Percentiles rank a stretch among this genome's conserved stretches.
Evolutionary conservation across 2,888 invertebrate genomes (phyloP).

Genomic region (Toxonevra muliebris): DNA sequence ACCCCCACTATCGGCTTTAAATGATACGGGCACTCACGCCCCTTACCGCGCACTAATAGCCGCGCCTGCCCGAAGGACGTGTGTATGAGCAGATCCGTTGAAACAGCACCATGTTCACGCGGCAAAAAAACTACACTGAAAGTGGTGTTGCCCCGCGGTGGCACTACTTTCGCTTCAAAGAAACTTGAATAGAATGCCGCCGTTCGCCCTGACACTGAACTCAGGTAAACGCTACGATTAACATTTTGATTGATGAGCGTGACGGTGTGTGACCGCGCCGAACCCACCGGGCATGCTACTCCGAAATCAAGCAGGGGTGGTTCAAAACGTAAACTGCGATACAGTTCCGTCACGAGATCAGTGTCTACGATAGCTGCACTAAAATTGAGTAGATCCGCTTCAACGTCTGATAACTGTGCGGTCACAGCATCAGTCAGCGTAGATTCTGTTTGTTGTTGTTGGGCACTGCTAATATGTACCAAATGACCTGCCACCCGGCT

Average conservation of each 20-base stretch:
- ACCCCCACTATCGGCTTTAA: conserved; percentile 90
- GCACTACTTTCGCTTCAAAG: conserved; percentile 94
- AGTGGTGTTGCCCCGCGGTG: conserved; percentile 90
- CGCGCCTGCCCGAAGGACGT: conserved; percentile 92
- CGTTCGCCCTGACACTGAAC: conserved; percentile 93
- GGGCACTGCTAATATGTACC: too few relatives aligned
- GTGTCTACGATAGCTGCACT: background rate
- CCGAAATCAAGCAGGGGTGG: conserved; percentile 69
- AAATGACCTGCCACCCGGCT: too few relatives aligned
- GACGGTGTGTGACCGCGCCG: conserved; percentile 86
- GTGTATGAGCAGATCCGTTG: conserved; percentile 90
- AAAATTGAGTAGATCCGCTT: too few relatives aligned
- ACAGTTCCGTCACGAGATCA: conserved; percentile 10
- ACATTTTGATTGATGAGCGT: conserved; percentile 86
- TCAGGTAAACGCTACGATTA: conserved; percentile 88
- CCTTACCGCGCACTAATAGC: conserved; percentile 85
- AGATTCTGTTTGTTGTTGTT: too few relatives aligned
- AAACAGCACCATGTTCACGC: conserved; percentile 85
- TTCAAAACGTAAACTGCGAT: conserved; percentile 60
- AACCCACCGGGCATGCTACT: conserved; percentile 80
- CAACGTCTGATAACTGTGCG: too few relatives aligned
- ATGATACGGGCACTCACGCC: conserved; percentile 89
- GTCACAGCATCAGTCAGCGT: too few relatives aligned
- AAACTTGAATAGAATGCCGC: conserved; percentile 97
- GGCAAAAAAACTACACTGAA: conserved; percentile 97